Evolutionary conservation across 2,888 invertebrate species (phyloP).

Genomic region (Ferdinandea cuprea): DNA sequence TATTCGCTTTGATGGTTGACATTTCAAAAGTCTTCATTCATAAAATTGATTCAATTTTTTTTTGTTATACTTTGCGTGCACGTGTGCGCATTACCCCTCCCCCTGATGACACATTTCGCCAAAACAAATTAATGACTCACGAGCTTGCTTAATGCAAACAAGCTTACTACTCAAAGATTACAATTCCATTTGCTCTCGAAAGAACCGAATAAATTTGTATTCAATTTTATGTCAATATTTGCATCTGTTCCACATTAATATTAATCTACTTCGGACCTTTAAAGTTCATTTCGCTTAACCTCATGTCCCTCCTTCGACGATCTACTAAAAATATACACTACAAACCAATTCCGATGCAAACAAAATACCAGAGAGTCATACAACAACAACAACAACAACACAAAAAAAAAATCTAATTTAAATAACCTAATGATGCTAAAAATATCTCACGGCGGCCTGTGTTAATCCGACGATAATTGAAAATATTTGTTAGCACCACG

Average conservation of each 20-base stretch:
- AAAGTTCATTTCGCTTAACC: background rate
- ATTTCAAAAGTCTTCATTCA: no score
- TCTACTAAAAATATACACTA: background rate
- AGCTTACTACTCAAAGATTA: no score
- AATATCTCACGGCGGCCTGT: conserved; percentile 54
- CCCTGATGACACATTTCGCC: no score
- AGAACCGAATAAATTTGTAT: background rate
- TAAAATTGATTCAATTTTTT: no score
- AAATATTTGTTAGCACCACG: conserved; percentile 59
- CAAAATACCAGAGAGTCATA: background rate
- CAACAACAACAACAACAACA: background rate
- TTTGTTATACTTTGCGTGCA: no score
- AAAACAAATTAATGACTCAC: no score
- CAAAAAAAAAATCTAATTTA: conserved; percentile 50
- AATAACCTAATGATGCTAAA: conserved; percentile 69
- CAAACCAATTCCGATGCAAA: background rate
- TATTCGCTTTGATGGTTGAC: no score
- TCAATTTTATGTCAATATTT: background rate
- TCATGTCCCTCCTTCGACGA: background rate
- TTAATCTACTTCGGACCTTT: background rate
- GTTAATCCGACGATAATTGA: conserved; percentile 65
- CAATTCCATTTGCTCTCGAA: background rate
- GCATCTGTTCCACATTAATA: background rate
- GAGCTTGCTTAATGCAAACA: no score
- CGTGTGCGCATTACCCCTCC: no score